These are phyloP conservation scores for Rhineura floridana DNA, from an alignment of 2,113 vertebrate species.

Conservation along the genomic window DNA sequence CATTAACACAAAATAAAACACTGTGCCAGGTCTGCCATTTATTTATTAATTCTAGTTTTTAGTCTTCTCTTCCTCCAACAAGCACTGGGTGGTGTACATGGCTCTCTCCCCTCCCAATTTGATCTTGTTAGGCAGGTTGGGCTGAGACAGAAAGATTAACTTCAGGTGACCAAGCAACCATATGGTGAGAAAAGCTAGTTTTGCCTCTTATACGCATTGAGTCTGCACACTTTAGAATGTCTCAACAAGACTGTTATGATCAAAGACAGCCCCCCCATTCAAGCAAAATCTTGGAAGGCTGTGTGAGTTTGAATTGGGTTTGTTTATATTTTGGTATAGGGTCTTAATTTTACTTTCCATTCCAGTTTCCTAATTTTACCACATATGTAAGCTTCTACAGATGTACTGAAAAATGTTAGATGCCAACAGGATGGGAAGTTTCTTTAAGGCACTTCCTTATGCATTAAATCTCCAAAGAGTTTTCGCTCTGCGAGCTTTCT, in stretches of 20 bases:
- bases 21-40: too few species aligned
- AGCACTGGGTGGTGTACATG: too few species aligned
- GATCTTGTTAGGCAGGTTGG: too few species aligned
- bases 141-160: background rate
- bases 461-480: constrained; percentile 67
- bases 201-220: background rate
- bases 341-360: constrained; percentile 45
- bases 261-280: background rate
- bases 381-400: constrained; percentile 67
- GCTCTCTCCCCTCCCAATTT: background rate
- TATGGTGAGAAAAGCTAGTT: background rate
- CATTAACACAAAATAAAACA: background rate
- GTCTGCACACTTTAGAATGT: background rate
- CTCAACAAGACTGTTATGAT: background rate
- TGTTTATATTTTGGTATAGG: background rate
- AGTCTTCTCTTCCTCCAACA: too few species aligned
- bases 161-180: background rate
- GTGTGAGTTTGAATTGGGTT: background rate
- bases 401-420: constrained; percentile 61
- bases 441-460: constrained; percentile 76
- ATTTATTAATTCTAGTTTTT: too few species aligned
- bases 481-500: constrained; percentile 66
- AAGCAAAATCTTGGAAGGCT: background rate
- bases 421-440: constrained; percentile 66
- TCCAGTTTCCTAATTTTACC: constrained; percentile 51